Evolutionary conservation across 2,797 vertebrate species (phyloP).

Genomic region (Myripristis jacobus): DNA sequence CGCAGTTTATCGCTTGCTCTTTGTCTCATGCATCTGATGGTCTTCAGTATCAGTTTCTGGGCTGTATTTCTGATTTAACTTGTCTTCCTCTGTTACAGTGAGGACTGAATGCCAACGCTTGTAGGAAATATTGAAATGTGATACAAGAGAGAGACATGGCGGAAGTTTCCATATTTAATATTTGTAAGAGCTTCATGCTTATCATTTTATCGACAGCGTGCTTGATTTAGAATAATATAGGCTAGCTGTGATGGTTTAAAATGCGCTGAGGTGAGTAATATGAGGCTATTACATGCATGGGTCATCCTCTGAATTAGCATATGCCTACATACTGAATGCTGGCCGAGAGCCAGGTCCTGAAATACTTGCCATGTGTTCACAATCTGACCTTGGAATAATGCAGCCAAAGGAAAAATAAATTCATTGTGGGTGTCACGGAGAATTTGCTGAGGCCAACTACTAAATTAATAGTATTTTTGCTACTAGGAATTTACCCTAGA

Average conservation of each 20-base stretch:
- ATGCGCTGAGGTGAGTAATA: not conserved
- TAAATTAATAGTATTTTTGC: not conserved
- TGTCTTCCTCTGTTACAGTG: not conserved
- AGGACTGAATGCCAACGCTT: too few relatives aligned
- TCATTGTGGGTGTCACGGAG: constrained; percentile 14
- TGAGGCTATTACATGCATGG: not conserved
- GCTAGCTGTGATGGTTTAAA: not conserved
- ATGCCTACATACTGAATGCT: not conserved
- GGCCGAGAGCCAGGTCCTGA: constrained; percentile 16
- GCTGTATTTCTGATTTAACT: too few relatives aligned
- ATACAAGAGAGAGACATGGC: too few relatives aligned
- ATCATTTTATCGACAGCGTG: not conserved
- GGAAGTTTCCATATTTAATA: not conserved
- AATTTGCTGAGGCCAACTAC: constrained; percentile 21
- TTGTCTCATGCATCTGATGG: too few relatives aligned
- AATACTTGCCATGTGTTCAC: constrained; percentile 15
- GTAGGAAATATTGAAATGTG: too few relatives aligned
- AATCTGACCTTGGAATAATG: constrained; percentile 8
- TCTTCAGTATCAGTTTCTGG: not conserved
- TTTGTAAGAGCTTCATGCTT: not conserved
- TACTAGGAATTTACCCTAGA: constrained; percentile 9
- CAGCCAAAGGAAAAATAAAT: constrained; percentile 15
- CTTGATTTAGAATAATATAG: not conserved
- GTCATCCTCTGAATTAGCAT: not conserved
- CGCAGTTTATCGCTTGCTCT: too few relatives aligned